Evolutionary conservation across 1,140 invertebrate species (phyloP), one percentile per base, ranked within the genome.

Genomic region (Drosophila micromelanica): DNA sequence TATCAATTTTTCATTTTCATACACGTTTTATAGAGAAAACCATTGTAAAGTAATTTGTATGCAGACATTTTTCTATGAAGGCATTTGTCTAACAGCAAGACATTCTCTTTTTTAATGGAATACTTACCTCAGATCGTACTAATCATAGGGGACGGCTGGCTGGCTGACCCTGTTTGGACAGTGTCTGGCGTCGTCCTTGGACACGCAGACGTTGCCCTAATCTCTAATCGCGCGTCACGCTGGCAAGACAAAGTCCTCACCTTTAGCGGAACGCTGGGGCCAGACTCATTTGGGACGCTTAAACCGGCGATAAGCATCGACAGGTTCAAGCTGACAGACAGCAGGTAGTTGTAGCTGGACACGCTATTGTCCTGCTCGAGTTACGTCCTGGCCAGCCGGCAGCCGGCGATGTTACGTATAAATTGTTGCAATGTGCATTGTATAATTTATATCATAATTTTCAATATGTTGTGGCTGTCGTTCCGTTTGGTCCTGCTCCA

Each of bases 371-470:
- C 82, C 82, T 82, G 82, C 60, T 70, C 75, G 71, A 79, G 65
- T 80, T 76, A 27, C 37, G 61, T 70, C 70, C 70, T 61, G 61
- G 35, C 55, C 55, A 75, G 71, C 48, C 30, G 70, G 57, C 81
- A 77, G 75, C 62, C 78, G 74, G 69, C 42, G 55, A 43, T 48
- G 35, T 13, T 27, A 15, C 60, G 48, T 73, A 81, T 72, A 73
- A 87, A 86, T 78, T 81, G 82, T 87, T 86, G 82, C 82, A 86
- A 82, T 87, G 81, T 86, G 82, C 71, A 87, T 81, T 87, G 82
- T 86, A 82, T 76, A 86, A 86, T 82, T 87, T 86, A 87, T 86
- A 86, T 87, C 82, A 86, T 86, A 86, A 86, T 86, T 86, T 65
- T 55, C 62, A 55, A 68, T 72, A 61, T 69, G 56, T 75, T 86